phyloP scores from a whole-genome alignment of 2,888 invertebrate genomes.

The Rhogogaster chlorosoma region DNA sequence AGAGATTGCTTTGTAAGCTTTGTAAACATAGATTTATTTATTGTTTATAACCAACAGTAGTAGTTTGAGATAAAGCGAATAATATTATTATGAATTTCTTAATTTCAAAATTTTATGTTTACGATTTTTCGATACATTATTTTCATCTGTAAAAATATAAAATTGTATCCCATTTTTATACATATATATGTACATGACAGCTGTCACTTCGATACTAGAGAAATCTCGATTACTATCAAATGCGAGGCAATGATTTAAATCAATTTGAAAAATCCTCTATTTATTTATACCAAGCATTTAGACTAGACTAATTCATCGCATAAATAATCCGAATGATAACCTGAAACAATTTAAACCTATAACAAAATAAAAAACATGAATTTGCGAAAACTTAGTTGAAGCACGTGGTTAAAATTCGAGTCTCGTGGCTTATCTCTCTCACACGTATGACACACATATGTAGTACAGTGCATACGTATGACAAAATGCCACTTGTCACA shows the following conservation, averaged over 20 bases:
- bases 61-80: not conserved
- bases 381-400: not conserved
- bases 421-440: not conserved
- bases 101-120: not conserved
- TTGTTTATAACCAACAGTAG: not conserved
- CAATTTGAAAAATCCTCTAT: not conserved
- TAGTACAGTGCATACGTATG: too few relatives aligned
- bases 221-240: not conserved
- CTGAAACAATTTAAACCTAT: not conserved
- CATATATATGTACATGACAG: not conserved
- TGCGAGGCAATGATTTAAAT: not conserved
- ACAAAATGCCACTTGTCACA: conserved; percentile 40
- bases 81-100: not conserved
- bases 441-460: not conserved
- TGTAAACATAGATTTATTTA: not conserved
- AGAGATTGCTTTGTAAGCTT: not conserved
- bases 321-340: not conserved
- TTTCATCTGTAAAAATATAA: not conserved
- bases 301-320: not conserved
- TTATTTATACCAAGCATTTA: not conserved
- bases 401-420: not conserved
- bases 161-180: not conserved
- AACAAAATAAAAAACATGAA: not conserved
- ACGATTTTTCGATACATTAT: not conserved
- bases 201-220: not conserved